Percentiles rank a stretch among this genome's conserved stretches.
phyloP scores from a whole-genome alignment of 35 echinoderm and acorn worm genomes.

The Holothuria glaberrima region DNA sequence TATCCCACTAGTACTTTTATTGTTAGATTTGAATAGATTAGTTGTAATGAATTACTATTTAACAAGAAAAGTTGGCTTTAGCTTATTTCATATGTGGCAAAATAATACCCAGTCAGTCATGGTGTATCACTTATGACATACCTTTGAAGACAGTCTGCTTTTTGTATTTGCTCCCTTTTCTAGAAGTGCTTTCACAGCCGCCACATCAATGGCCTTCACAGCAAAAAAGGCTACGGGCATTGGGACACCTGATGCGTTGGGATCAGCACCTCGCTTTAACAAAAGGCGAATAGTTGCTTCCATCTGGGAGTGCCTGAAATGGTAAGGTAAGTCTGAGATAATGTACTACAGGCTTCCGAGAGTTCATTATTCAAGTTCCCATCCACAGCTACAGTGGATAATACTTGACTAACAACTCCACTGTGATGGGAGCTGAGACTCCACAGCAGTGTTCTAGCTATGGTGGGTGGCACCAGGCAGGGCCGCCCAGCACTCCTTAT shows the following conservation, averaged over 20 bases:
- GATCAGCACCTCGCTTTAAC: slow-evolving; percentile 87
- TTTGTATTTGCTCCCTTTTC: slow-evolving; percentile 86
- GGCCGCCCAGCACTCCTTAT: no score
- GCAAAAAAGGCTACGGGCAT: slow-evolving; percentile 98
- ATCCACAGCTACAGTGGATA: not conserved
- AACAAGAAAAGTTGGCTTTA: no score
- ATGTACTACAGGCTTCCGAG: not conserved
- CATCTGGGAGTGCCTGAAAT: slow-evolving; percentile 84
- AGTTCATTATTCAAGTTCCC: not conserved
- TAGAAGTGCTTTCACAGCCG: slow-evolving; percentile 76
- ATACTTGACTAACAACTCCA: not conserved
- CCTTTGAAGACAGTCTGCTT: slow-evolving; percentile 74
- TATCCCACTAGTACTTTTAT: no score
- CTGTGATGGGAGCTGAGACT: no score
- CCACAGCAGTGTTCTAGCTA: no score
- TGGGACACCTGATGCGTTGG: slow-evolving; percentile 90
- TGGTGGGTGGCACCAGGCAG: no score
- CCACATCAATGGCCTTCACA: slow-evolving; percentile 94
- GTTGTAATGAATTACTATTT: no score
- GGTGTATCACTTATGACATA: slow-evolving; percentile 15
- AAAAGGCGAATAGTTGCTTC: slow-evolving; percentile 93
- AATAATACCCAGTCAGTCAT: no score
- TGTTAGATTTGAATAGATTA: no score
- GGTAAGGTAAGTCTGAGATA: not conserved
- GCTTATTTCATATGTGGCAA: no score